Percentiles rank a stretch among this genome's conserved stretches.
Evolutionary conservation across 2,888 invertebrate genomes (phyloP).

Genomic region (Trilocha varians): DNA sequence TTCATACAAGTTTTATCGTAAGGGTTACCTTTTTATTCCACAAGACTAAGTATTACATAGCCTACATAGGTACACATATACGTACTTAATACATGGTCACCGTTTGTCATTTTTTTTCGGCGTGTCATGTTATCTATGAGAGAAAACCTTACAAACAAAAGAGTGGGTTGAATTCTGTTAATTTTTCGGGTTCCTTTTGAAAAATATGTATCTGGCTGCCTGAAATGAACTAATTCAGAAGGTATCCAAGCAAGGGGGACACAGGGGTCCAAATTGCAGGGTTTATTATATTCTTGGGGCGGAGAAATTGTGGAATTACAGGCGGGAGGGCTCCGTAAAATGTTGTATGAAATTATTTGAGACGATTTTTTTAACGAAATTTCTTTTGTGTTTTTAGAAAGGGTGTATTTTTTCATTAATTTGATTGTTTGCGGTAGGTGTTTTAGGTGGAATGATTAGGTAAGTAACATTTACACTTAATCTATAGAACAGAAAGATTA

Average conservation of each 20-base stretch:
- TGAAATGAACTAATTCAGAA: conserved; percentile 17
- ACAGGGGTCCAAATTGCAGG: conserved; percentile 30
- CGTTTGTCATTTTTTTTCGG: background rate
- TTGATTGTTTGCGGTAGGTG: background rate
- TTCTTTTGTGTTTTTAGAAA: background rate
- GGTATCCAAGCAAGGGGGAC: conserved; percentile 14
- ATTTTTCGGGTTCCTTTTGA: conserved; percentile 1
- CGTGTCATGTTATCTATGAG: background rate
- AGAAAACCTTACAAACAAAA: no score
- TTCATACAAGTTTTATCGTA: no score
- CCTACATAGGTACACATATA: no score
- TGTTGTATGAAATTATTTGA: conserved; percentile 18
- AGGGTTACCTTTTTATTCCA: no score
- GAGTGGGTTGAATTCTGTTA: background rate
- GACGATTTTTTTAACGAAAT: conserved; percentile 13
- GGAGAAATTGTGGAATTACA: conserved; percentile 19
- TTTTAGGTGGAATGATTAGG: no score
- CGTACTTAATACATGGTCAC: no score
- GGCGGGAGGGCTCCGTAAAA: conserved; percentile 9
- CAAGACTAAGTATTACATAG: no score
- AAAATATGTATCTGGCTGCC: conserved; percentile 1
- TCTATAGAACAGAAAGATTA: no score
- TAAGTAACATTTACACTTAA: no score
- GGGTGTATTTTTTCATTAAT: background rate
- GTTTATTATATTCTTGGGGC: conserved; percentile 34